Conservation (phyloP, 2,113 vertebrate genomes). For the Dicrurus megarhynchus region DNA sequence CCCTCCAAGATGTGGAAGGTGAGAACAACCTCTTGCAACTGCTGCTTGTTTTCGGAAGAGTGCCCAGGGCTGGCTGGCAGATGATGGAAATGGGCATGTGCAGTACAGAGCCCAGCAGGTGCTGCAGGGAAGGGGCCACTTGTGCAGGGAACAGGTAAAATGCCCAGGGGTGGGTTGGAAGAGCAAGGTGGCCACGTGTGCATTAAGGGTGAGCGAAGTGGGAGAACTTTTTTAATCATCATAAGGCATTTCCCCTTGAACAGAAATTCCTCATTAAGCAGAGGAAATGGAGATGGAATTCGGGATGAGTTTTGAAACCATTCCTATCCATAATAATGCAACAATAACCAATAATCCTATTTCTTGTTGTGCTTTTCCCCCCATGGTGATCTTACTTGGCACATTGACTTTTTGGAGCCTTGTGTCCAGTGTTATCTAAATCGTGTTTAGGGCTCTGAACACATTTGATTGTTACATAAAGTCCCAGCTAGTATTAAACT, state of each 20-base stretch:
- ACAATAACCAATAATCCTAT: not conserved
- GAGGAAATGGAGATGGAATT: not conserved
- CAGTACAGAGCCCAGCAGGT: not conserved
- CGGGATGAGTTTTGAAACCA: not conserved
- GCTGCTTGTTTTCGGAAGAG: not conserved
- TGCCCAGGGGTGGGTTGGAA: accelerated
- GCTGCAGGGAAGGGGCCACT: not conserved
- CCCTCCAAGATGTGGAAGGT: not conserved
- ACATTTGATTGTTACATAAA: not conserved
- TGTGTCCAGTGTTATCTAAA: not conserved
- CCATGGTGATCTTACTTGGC: not conserved
- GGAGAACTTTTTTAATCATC: not conserved
- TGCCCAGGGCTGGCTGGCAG: not conserved
- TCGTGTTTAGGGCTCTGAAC: not conserved
- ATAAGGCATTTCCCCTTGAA: not conserved
- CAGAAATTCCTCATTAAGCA: not conserved
- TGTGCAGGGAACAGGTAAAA: not conserved
- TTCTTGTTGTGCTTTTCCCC: not conserved
- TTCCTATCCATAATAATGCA: not conserved
- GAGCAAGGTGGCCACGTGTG: not conserved
- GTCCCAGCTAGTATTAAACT: not conserved
- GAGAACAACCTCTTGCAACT: not conserved
- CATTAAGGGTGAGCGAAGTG: not conserved
- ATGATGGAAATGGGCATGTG: not conserved
- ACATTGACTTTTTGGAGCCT: not conserved